Percentiles rank a stretch among this genome's conserved stretches.
Evolutionary conservation across 2,888 invertebrate genomes (phyloP).

Genomic region (Acleris laterana): DNA sequence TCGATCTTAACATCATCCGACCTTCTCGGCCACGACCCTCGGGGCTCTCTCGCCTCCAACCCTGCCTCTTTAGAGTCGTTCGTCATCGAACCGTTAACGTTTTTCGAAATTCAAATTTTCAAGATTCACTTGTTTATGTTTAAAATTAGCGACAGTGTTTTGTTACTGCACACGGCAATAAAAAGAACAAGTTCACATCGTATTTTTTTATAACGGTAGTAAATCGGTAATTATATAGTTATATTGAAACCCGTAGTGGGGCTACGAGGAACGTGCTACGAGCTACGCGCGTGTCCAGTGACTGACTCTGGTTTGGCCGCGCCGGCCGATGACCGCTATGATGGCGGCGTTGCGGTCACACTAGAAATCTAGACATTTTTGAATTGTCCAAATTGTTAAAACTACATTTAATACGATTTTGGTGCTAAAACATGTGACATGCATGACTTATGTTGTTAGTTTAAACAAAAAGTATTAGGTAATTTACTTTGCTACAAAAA

Average conservation of each 20-base stretch:
- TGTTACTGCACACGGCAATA: not conserved
- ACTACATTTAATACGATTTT: not conserved
- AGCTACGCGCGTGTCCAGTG: conserved; percentile 41
- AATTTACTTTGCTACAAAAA: too few species aligned
- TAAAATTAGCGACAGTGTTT: not conserved
- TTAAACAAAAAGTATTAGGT: too few species aligned
- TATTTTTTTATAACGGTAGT: not conserved
- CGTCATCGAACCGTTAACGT: conserved; percentile 55
- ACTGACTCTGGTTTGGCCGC: conserved; percentile 41
- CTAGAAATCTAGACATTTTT: not conserved
- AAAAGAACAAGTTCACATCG: not conserved
- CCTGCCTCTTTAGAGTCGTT: conserved; percentile 59
- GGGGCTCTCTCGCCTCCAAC: conserved; percentile 45
- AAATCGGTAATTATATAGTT: not conserved
- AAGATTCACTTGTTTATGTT: conserved; percentile 2
- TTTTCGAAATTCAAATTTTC: not conserved
- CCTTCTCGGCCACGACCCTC: conserved; percentile 62
- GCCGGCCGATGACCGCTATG: conserved; percentile 63
- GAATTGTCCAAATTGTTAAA: not conserved
- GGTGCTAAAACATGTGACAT: not conserved
- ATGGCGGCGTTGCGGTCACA: conserved; percentile 20
- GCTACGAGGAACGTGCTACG: conserved; percentile 42
- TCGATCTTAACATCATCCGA: conserved; percentile 84
- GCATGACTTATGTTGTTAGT: too few species aligned
- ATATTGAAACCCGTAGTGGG: conserved; percentile 27